Evolutionary conservation across 2,113 vertebrate species (phyloP).

Genomic region (Tychaedon coryphoeus): DNA sequence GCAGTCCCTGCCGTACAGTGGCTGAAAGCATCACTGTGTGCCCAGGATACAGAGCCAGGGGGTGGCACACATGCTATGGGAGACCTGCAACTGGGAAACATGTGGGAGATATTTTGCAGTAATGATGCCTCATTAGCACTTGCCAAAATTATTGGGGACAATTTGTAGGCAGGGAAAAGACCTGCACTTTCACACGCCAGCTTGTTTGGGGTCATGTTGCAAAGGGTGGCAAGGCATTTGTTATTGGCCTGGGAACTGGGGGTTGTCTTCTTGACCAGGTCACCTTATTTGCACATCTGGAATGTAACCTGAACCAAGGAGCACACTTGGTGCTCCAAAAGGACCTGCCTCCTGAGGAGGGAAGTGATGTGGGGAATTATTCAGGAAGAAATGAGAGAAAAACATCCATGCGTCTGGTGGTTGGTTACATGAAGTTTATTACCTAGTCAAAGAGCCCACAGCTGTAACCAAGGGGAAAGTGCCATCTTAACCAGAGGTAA

Average conservation of each 20-base stretch:
- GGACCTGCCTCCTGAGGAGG: background rate
- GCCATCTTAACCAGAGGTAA: background rate
- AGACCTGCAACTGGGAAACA: background rate
- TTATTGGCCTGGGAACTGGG: background rate
- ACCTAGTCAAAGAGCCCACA: background rate
- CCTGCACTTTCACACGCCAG: rapidly evolving
- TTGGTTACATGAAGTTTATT: background rate
- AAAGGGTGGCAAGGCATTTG: background rate
- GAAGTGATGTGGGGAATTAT: background rate
- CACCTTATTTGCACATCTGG: background rate
- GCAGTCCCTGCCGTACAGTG: background rate
- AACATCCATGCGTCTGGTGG: background rate
- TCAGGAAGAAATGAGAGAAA: background rate
- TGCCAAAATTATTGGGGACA: background rate
- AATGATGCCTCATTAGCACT: background rate
- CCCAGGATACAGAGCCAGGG: rapidly evolving
- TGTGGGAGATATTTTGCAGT: background rate
- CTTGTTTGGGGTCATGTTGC: background rate
- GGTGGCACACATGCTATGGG: background rate
- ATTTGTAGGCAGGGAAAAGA: background rate
- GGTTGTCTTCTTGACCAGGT: background rate
- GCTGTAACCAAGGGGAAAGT: background rate
- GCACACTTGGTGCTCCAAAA: background rate
- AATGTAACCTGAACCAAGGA: background rate
- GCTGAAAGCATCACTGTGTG: background rate